Conservation (phyloP, 2,888 invertebrate genomes). For the Ptychoptera albimana region DNA sequence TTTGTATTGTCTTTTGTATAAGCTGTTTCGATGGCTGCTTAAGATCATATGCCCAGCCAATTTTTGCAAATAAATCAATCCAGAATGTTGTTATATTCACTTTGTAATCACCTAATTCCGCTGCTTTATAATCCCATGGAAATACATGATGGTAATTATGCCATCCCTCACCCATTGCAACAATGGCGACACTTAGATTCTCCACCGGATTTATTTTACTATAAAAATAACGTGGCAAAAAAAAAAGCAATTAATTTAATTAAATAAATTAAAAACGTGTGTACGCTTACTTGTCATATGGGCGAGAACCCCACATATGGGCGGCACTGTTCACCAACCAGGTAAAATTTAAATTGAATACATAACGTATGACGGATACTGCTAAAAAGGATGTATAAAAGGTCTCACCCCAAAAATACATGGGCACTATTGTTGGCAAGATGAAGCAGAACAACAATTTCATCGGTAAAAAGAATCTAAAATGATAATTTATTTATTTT, state of each 20-base stretch:
- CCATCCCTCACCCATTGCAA: conserved; percentile 78
- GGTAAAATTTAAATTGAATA: conserved; percentile 60
- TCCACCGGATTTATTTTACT: conserved; percentile 66
- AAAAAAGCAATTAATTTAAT: background rate
- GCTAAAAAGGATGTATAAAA: conserved; percentile 48
- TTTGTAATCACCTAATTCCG: conserved; percentile 56
- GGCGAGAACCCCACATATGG: conserved; percentile 58
- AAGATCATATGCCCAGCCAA: conserved; percentile 66
- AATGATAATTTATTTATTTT: conserved; percentile 11
- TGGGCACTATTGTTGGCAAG: conserved; percentile 53
- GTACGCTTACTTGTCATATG: conserved; percentile 48
- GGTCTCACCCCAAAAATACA: conserved; percentile 51
- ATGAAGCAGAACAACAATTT: conserved; percentile 54
- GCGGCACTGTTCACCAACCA: conserved; percentile 86
- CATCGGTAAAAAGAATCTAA: conserved; percentile 47
- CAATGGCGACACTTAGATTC: conserved; percentile 53
- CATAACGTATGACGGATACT: conserved; percentile 53
- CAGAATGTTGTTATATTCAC: conserved; percentile 54
- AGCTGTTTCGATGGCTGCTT: conserved; percentile 45
- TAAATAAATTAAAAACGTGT: background rate
- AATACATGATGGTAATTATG: conserved; percentile 91
- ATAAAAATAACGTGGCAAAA: conserved; percentile 12
- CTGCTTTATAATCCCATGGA: conserved; percentile 85
- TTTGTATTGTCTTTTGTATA: conserved; percentile 38
- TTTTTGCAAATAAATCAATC: conserved; percentile 49